Base-by-base conservation (phyloP, 2,113 vertebrate species). In the Chaetodon auriga region DNA sequence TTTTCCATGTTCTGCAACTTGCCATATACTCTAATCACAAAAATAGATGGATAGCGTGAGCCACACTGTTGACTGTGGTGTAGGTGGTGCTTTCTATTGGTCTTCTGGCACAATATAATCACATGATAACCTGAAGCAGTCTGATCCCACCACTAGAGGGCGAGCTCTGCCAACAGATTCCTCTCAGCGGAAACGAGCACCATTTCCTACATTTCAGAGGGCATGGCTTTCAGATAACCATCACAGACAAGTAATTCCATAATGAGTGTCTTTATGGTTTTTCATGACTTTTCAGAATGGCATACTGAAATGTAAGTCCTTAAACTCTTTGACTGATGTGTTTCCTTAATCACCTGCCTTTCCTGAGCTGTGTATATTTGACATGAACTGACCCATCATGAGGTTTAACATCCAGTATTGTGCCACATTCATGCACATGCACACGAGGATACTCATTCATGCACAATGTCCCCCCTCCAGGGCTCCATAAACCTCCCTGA, bases 71-170 rank as follows among this genome's bases (percentile, higher is more conserved):
- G 19, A 7, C 13, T 6, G 4, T 49, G 14, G n/a, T 65, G 7
- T n/a, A 23, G 54, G 46, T 62, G 46, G 36, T 25, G n/a, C 11
- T 66, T 73, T 53, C 38, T 35, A 65, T 16, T 49, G 16, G 18
- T 30, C 62, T 55, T 46, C 7, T 23, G n/a, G 11, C 43, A 4
- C 36, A 30, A 13, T 11, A 69, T 5, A 30, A 30, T 30, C 30
- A 30, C 30, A 1, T 21, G 30, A 60, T 51, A 5, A 63, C 74
- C 38, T 46, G 66, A 25, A 54, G 7, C 5, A 6, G 12, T 41
- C 57, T 43, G 0, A 30, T 6, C 9, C 10, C 16, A 16, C 87
- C 94, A 78, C 84, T 76, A 93, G 94, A 85, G 81, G 83, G 91
- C 23, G n/a, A 41, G 0, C 68, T 88, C 64, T 41, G 69, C 83